phyloP scores from a whole-genome alignment of 2,797 vertebrate species.

The Balearica regulorum region DNA sequence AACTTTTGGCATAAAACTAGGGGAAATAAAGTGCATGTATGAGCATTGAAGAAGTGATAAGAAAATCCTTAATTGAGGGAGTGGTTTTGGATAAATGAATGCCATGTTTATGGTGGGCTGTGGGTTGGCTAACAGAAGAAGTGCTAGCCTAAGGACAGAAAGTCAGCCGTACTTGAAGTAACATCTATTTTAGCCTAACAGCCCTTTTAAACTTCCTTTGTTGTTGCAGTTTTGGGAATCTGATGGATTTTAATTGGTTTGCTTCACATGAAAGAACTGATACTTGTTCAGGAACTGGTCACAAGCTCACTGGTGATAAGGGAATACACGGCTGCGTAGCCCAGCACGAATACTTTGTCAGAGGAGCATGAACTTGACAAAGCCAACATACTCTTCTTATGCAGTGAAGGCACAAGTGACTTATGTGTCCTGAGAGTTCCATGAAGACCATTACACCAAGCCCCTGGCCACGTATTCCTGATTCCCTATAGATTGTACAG shows the following conservation, averaged over 20 bases:
- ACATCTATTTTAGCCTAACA: background rate
- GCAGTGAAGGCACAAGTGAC: background rate
- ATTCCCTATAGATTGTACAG: background rate
- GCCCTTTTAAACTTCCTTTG: background rate
- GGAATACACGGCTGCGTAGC: background rate
- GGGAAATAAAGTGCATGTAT: background rate
- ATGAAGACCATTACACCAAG: background rate
- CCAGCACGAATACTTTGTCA: background rate
- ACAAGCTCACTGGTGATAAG: background rate
- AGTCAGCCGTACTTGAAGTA: background rate
- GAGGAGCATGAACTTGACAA: background rate
- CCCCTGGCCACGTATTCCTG: background rate
- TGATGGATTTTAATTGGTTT: background rate
- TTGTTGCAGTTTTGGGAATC: background rate
- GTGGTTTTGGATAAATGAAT: background rate
- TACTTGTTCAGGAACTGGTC: background rate
- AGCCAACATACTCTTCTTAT: background rate
- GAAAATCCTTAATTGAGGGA: background rate
- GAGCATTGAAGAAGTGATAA: background rate
- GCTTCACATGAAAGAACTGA: background rate
- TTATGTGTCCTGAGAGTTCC: background rate
- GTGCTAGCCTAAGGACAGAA: background rate
- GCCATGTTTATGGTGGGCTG: background rate
- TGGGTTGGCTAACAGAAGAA: background rate
- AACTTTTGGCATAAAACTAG: background rate